Conservation (phyloP, 2,888 invertebrate genomes). For the Rotaria macrura region DNA sequence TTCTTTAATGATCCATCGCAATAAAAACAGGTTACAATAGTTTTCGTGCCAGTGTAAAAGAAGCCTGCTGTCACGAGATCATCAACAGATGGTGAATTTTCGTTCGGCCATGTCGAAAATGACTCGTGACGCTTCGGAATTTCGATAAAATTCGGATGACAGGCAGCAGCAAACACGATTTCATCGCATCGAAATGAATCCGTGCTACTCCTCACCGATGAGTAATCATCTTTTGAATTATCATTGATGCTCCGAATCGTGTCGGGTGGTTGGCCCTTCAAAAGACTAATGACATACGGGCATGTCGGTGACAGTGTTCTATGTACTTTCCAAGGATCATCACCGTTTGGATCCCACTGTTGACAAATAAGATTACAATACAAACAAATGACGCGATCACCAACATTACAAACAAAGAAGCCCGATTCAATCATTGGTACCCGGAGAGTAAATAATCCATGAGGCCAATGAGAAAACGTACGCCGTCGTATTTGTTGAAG, state of each 20-base stretch:
- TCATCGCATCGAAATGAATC: neutral
- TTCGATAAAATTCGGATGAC: neutral
- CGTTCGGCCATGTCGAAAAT: no score
- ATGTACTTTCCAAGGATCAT: conserved; percentile 7
- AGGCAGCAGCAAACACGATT: neutral
- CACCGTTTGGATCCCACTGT: neutral
- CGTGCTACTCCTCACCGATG: neutral
- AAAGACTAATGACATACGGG: neutral
- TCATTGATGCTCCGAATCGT: neutral
- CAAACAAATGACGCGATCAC: neutral
- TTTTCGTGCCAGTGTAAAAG: no score
- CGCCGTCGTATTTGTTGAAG: neutral
- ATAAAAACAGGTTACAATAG: no score
- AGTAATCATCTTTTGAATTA: neutral
- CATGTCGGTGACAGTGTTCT: neutral
- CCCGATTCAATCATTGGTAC: neutral
- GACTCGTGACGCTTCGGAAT: neutral
- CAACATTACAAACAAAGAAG: neutral
- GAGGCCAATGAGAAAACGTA: neutral
- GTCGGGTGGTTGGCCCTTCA: neutral
- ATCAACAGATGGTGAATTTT: no score
- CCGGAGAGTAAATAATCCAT: neutral
- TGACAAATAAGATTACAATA: neutral
- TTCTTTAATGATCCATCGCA: no score
- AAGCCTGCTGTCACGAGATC: no score